These are phyloP conservation scores for Premnoplex brunnescens DNA, from an alignment of 2,797 vertebrate species.

Conservation along the genomic window DNA sequence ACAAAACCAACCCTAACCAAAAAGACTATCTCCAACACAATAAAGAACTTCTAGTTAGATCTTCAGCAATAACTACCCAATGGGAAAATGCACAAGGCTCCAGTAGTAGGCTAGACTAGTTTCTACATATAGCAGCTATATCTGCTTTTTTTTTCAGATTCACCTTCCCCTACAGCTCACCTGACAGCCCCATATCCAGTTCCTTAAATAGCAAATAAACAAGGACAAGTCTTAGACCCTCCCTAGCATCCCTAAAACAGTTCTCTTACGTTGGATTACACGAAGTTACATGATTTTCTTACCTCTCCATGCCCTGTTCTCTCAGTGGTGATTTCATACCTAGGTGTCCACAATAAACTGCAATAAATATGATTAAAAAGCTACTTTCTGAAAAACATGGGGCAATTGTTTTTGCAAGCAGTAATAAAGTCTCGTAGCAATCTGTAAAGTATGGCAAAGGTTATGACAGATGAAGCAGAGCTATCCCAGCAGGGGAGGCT, in stretches of 20 bases:
- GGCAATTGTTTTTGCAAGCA: background rate
- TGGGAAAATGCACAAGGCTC: background rate
- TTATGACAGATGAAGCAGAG: background rate
- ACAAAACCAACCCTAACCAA: background rate
- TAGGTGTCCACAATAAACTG: background rate
- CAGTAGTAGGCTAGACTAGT: background rate
- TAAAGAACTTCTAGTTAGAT: background rate
- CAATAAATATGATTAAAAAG: background rate
- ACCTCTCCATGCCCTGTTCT: background rate
- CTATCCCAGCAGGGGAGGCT: background rate
- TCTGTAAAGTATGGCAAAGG: background rate
- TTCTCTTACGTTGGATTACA: background rate
- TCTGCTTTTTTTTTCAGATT: background rate
- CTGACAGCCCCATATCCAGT: fast-evolving
- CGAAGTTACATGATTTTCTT: background rate
- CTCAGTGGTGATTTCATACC: background rate
- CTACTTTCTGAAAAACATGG: background rate
- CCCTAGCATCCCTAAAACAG: background rate
- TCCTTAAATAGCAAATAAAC: background rate
- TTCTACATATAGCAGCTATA: background rate
- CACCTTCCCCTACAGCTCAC: background rate
- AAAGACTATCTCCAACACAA: background rate
- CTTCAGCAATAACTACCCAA: background rate
- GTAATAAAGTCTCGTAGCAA: background rate
- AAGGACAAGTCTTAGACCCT: background rate